Evolutionary conservation across 2,888 invertebrate genomes (phyloP).

Genomic region (Noctua janthe): DNA sequence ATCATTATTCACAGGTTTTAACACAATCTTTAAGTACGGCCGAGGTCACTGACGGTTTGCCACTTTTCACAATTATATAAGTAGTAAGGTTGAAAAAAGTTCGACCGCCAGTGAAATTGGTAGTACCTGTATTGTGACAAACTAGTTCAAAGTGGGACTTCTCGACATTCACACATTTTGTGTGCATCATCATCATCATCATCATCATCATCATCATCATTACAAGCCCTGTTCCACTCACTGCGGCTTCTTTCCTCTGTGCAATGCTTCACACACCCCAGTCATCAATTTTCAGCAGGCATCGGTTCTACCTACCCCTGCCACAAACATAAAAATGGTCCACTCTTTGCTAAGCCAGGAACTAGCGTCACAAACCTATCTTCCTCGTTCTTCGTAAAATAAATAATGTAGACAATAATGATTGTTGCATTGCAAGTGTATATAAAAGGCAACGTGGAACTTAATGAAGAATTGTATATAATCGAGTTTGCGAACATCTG

Average conservation of each 20-base stretch:
- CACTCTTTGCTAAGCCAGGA: not conserved
- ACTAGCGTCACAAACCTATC: not conserved
- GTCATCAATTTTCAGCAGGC: not conserved
- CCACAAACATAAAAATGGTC: too few species aligned
- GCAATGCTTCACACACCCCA: not conserved
- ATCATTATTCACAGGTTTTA: not conserved
- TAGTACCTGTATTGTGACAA: not conserved
- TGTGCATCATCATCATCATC: not conserved
- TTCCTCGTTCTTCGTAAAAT: slow-evolving; percentile 22
- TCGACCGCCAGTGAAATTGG: too few species aligned
- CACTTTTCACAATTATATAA: too few species aligned
- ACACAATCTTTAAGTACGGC: not conserved
- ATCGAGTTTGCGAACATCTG: slow-evolving; percentile 45
- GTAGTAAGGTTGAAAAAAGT: too few species aligned
- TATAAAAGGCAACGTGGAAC: slow-evolving; percentile 56
- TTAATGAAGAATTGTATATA: slow-evolving; percentile 60
- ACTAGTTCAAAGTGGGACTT: not conserved
- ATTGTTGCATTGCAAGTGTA: slow-evolving; percentile 33
- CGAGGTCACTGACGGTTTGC: too few species aligned
- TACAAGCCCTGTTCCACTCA: too few species aligned
- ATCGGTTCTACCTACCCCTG: too few species aligned
- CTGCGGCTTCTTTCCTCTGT: not conserved
- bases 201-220: not conserved
- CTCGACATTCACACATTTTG: not conserved
- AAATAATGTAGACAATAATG: slow-evolving; percentile 27